Conservation (phyloP, 1,140 invertebrate species). For the Pogonomyrmex barbatus region DNA sequence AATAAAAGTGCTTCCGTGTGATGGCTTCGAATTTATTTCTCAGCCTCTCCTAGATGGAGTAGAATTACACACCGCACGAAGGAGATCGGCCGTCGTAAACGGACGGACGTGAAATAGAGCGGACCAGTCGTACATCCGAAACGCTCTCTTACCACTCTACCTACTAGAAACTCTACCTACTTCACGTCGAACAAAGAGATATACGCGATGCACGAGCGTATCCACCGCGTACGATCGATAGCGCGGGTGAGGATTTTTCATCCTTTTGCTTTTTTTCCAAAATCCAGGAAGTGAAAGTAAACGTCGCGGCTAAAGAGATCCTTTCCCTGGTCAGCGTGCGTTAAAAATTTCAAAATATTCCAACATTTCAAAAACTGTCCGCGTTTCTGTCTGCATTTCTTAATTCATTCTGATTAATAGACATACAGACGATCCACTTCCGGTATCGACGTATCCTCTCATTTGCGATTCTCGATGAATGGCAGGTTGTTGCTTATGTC, state of each 20-base stretch:
- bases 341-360: neutral
- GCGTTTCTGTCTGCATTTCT: too few species aligned
- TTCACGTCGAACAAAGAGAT: slow-evolving; percentile 35
- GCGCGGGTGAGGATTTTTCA: slow-evolving; percentile 5
- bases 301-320: neutral
- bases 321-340: too few species aligned
- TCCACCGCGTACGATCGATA: slow-evolving; percentile 25
- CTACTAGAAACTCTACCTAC: slow-evolving; percentile 37
- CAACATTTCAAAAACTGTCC: neutral
- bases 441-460: neutral
- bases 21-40: slow-evolving; percentile 9
- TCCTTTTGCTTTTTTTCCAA: neutral
- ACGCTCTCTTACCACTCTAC: slow-evolving; percentile 41
- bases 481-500: neutral
- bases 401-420: neutral
- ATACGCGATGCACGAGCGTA: slow-evolving; percentile 4
- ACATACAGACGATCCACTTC: neutral
- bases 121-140: slow-evolving; percentile 45
- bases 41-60: neutral
- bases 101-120: slow-evolving; percentile 51
- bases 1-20: neutral
- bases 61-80: neutral
- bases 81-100: slow-evolving; percentile 38
- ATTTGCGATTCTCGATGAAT: neutral
- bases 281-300: slow-evolving; percentile 9